These are phyloP conservation scores for Chamaetylas fuelleborni DNA, from an alignment of 2,113 vertebrate species.

Conservation along the genomic window DNA sequence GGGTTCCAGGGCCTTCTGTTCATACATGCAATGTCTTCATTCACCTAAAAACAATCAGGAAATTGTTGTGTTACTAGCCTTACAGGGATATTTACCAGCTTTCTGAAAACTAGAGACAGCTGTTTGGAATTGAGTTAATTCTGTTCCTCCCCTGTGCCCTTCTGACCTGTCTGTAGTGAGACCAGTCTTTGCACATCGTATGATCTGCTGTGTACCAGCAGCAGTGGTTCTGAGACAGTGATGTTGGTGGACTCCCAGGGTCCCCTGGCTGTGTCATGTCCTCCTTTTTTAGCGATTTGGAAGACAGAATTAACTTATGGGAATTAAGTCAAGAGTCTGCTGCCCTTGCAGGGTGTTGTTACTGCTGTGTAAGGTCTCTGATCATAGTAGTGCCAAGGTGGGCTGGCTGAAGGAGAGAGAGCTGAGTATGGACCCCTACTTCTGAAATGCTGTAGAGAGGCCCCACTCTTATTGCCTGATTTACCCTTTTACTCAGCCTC, in stretches of 20 bases:
- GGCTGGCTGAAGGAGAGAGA: not conserved
- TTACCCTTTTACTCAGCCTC: not conserved
- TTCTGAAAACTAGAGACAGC: not conserved
- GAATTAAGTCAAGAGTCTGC: not conserved
- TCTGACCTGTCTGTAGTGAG: not conserved
- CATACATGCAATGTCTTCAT: not conserved
- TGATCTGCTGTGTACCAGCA: not conserved
- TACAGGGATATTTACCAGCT: not conserved
- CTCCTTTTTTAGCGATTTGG: fast-evolving
- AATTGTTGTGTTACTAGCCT: not conserved
- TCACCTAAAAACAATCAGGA: not conserved
- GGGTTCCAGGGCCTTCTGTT: not conserved
- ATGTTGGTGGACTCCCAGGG: not conserved
- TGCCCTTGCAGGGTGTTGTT: not conserved
- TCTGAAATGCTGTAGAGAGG: not conserved
- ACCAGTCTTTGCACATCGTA: fast-evolving
- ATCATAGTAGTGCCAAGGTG: not conserved
- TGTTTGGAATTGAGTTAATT: not conserved
- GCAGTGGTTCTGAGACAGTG: not conserved
- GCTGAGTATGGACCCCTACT: not conserved
- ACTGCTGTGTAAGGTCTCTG: not conserved
- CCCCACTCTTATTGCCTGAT: not conserved
- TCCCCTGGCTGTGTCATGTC: not conserved
- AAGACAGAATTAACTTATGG: not conserved
- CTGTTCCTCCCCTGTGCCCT: not conserved